Base-by-base conservation (phyloP, 2,797 vertebrate genomes). In the Ptychadena robeensis region DNA sequence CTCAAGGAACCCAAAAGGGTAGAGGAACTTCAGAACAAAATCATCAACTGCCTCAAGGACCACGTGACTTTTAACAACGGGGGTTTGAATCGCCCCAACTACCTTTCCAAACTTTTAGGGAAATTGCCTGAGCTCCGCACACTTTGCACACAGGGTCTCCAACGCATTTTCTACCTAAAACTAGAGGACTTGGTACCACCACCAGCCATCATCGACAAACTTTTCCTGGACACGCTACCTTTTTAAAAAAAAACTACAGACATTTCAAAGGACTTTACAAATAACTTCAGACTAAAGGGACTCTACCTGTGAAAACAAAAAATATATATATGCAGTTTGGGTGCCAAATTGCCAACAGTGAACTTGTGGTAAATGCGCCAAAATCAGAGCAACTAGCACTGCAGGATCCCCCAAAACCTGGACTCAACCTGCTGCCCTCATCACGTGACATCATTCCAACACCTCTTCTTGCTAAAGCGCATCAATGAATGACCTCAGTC, bases 141-240 rank as follows among this genome's bases (percentile, higher is more conserved):
- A 65, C 96, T 99, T 87, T 99, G 98, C 91, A 99, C 97, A 44
- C 98, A 99, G 92, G 98, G 98, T 90, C 95, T 99, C 89, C 98
- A 99, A 90, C 98, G 98, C 91, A 99, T 99, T 94, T 99, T 99
- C 95, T 99, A 99, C 94, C 93, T 99, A 92, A 99, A 99, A 93
- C 95, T 99, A 89, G 98, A 99, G 89, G 98, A 99, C 84, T 94
- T 99, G 91, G 98, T 99, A 89, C 98, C 98, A 82, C 98, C 98
- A 44, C 98, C 98, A 86, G 97, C 98, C 95, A 99, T 99, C 94
- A 99, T 99, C 86, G 98, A 99, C 95, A 99, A 99, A 94, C 96
- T 99, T 87, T 99, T 99, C 76, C 95, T 99, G 93, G 98, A 99
- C 94, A 99, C 98, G 76, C 93, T 99, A 88, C 98, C 98, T 91